Evolutionary conservation across 2,888 invertebrate genomes (phyloP).

Genomic region (Athalia rosae): DNA sequence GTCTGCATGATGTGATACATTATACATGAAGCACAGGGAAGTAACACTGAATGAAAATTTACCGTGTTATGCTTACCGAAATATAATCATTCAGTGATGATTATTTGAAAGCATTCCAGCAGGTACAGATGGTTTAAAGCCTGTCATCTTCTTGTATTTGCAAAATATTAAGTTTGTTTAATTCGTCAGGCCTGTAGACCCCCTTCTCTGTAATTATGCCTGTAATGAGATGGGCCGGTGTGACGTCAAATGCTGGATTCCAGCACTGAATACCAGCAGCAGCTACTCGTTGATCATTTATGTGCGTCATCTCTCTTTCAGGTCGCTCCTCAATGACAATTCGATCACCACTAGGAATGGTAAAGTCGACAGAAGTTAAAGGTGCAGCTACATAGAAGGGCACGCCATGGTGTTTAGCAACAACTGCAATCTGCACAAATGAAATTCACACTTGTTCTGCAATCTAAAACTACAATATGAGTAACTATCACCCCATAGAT

Average conservation of each 20-base stretch:
- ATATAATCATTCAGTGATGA: slow-evolving; percentile 16
- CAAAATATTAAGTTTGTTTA: slow-evolving; percentile 57
- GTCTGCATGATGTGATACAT: slow-evolving; percentile 11
- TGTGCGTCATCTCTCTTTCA: slow-evolving; percentile 91
- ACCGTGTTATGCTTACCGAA: slow-evolving; percentile 12
- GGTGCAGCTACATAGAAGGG: slow-evolving; percentile 98
- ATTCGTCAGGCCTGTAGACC: slow-evolving; percentile 81
- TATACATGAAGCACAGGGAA: slow-evolving; percentile 31
- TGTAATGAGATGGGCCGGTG: slow-evolving; percentile 93
- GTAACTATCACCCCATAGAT: too few relatives aligned
- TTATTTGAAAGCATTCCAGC: slow-evolving; percentile 7
- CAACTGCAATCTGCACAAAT: slow-evolving; percentile 84
- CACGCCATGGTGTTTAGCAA: slow-evolving; percentile 91
- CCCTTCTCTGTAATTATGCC: slow-evolving; percentile 97
- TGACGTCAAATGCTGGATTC: slow-evolving; percentile 99
- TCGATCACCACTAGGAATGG: slow-evolving; percentile 84
- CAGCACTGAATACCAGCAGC: slow-evolving; percentile 94
- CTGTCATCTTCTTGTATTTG: not conserved
- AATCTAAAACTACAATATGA: not conserved
- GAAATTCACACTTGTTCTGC: slow-evolving; percentile 6
- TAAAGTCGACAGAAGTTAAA: slow-evolving; percentile 90
- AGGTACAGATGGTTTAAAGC: not conserved
- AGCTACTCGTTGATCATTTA: slow-evolving; percentile 91
- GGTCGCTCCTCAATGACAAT: slow-evolving; percentile 97
- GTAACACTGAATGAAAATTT: not conserved